Conservation (phyloP, 1,140 invertebrate genomes). For the Papilio machaon region DNA sequence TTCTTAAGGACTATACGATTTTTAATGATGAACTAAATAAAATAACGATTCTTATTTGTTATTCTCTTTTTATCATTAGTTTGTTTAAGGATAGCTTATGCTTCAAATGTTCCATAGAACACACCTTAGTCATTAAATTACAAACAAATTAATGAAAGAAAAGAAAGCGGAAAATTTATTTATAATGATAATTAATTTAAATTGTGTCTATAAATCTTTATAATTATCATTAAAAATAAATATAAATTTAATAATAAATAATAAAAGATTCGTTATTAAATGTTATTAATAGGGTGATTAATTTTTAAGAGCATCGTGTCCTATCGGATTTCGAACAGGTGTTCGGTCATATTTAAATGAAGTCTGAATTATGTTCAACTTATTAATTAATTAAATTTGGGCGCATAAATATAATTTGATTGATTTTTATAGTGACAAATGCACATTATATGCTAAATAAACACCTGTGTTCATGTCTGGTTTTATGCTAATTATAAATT, state of each 20-base stretch:
- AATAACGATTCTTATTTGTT: too few species aligned
- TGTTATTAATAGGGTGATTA: constrained; percentile 41
- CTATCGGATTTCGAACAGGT: constrained; percentile 53
- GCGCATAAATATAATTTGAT: neutral
- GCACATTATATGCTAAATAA: constrained; percentile 16
- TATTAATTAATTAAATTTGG: constrained; percentile 13
- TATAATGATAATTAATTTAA: constrained; percentile 1
- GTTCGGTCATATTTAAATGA: constrained; percentile 44
- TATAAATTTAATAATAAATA: neutral
- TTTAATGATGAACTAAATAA: too few species aligned
- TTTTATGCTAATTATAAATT: neutral
- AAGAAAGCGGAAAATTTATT: constrained; percentile 8
- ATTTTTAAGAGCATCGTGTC: constrained; percentile 29
- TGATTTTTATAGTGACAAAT: neutral
- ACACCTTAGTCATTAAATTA: neutral
- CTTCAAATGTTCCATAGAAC: neutral
- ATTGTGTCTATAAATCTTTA: neutral
- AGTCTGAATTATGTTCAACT: neutral
- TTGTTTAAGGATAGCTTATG: too few species aligned
- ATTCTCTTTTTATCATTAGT: too few species aligned
- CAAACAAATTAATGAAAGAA: neutral
- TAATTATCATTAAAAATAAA: neutral
- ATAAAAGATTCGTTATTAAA: neutral
- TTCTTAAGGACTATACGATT: too few species aligned
- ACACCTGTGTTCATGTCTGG: neutral